Conservation (phyloP, 2,113 vertebrate genomes). For the Crypturellus undulatus region DNA sequence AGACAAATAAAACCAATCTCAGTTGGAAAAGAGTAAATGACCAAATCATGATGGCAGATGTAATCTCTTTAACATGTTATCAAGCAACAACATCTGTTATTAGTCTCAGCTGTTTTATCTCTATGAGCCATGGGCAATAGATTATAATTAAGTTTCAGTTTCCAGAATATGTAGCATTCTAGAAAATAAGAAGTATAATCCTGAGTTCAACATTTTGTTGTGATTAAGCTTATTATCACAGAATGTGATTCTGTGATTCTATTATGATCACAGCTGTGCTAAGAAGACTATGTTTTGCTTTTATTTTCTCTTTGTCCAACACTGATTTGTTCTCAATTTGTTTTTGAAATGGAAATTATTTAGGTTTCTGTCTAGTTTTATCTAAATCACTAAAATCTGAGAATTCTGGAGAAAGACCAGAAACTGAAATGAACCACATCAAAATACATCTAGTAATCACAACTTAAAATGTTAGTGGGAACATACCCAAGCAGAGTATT, state of each 20-base stretch:
- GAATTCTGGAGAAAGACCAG: background rate
- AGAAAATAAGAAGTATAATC: background rate
- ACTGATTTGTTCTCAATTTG: background rate
- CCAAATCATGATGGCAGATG: background rate
- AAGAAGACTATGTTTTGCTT: background rate
- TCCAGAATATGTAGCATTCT: background rate
- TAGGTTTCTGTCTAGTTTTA: background rate
- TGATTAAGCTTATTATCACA: background rate
- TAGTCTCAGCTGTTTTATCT: background rate
- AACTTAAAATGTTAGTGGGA: background rate
- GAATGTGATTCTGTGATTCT: too few relatives aligned
- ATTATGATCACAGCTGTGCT: background rate
- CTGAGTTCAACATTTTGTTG: background rate
- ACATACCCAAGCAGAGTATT: background rate
- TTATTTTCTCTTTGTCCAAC: background rate
- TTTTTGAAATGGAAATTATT: background rate
- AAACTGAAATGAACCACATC: background rate
- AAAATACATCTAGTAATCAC: background rate
- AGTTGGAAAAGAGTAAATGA: background rate
- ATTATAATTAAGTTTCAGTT: background rate
- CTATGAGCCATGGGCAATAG: background rate
- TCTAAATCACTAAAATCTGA: background rate
- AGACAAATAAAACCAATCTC: background rate
- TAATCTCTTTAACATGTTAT: background rate
- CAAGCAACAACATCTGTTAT: background rate